Conservation (phyloP, 2,113 vertebrate species). For the Bubo bubo region DNA sequence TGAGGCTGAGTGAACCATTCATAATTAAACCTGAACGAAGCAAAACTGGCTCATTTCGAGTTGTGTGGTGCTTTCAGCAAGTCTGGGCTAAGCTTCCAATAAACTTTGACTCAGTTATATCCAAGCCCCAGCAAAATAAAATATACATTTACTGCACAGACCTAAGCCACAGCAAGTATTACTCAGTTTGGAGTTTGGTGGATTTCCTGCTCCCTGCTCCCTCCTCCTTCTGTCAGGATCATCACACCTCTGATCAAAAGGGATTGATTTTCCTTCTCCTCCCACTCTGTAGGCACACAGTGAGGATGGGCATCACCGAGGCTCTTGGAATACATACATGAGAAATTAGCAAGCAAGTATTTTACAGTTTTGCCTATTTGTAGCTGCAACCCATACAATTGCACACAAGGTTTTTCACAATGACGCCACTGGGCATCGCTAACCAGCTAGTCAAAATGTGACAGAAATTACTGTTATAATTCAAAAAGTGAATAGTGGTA, state of each 20-base stretch:
- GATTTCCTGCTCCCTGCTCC: neutral
- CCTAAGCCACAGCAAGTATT: neutral
- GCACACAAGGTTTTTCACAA: neutral
- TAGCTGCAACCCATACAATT: neutral
- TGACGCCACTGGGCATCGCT: neutral
- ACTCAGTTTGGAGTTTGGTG: neutral
- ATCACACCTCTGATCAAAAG: neutral
- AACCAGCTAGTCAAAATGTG: neutral
- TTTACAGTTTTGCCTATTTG: neutral
- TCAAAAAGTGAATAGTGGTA: neutral
- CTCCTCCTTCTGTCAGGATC: neutral
- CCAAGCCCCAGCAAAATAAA: neutral
- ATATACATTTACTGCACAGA: neutral
- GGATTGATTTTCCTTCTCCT: neutral
- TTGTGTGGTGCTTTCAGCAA: neutral
- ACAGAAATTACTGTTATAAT: neutral
- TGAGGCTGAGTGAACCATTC: conserved; percentile 14
- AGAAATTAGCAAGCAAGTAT: neutral
- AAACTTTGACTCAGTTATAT: neutral
- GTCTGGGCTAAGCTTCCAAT: neutral
- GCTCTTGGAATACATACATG: neutral
- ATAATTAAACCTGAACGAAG: conserved; percentile 33
- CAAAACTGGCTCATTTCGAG: neutral
- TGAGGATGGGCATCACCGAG: neutral
- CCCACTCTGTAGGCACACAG: neutral